Conservation (phyloP, 1,140 invertebrate species). For the Penaeus chinensis region DNA sequence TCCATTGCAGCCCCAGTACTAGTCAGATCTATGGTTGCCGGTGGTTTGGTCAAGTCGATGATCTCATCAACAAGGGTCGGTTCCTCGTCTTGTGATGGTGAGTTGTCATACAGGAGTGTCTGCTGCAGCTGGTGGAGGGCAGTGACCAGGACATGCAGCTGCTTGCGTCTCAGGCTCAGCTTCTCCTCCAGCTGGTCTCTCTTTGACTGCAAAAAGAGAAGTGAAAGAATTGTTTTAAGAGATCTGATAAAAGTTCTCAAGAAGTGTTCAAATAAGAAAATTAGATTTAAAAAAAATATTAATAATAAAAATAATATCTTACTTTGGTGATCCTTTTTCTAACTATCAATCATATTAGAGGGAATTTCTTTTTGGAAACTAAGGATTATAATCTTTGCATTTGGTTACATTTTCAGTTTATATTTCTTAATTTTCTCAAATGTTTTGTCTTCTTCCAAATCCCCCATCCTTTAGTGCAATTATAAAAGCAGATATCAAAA, state of each 20-base stretch:
- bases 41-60: neutral
- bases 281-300: neutral
- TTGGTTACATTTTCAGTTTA: too few species aligned
- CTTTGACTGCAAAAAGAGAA: slow-evolving; percentile 71
- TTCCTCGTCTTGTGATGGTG: neutral
- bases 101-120: slow-evolving; percentile 69
- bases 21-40: neutral
- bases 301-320: slow-evolving; percentile 5
- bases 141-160: slow-evolving; percentile 87
- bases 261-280: slow-evolving; percentile 64
- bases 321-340: neutral
- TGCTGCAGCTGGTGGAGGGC: slow-evolving; percentile 82
- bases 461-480: too few species aligned
- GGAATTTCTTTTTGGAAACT: neutral
- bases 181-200: slow-evolving; percentile 80
- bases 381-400: too few species aligned
- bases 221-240: neutral
- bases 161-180: slow-evolving; percentile 84
- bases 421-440: too few species aligned
- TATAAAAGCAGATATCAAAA: too few species aligned
- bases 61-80: neutral
- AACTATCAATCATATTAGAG: neutral
- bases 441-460: too few species aligned
- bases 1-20: neutral
- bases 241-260: neutral